These are phyloP conservation scores for Rhodophaea formosa DNA, from an alignment of 2,888 invertebrate species.

Conservation along the genomic window DNA sequence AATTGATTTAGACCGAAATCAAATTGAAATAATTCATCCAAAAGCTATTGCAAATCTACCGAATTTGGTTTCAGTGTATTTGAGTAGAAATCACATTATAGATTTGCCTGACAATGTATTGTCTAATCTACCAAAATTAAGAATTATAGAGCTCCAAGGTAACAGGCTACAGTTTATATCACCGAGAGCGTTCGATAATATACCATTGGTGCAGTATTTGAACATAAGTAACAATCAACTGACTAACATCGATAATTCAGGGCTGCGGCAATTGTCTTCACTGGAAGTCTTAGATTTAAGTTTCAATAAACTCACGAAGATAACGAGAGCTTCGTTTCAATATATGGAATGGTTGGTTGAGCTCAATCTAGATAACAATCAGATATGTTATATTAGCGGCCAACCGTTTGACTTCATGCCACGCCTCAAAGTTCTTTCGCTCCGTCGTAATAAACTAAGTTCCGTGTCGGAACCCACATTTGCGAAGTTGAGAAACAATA, in stretches of 20 bases:
- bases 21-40: slow-evolving; percentile 87
- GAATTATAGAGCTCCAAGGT: slow-evolving; percentile 89
- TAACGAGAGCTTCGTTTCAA: slow-evolving; percentile 85
- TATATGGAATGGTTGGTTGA: slow-evolving; percentile 93
- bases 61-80: slow-evolving; percentile 84
- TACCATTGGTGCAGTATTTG: slow-evolving; percentile 89
- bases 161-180: slow-evolving; percentile 88
- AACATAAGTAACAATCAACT: slow-evolving; percentile 92
- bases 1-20: slow-evolving; percentile 90
- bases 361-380: slow-evolving; percentile 91
- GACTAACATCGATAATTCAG: slow-evolving; percentile 86
- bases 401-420: slow-evolving; percentile 92
- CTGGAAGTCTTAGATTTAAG: slow-evolving; percentile 93
- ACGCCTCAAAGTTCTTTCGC: slow-evolving; percentile 88
- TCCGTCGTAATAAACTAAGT: slow-evolving; percentile 88
- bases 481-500: slow-evolving; percentile 88
- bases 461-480: slow-evolving; percentile 88
- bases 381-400: slow-evolving; percentile 89
- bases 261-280: slow-evolving; percentile 86
- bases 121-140: slow-evolving; percentile 87
- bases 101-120: slow-evolving; percentile 89
- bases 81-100: slow-evolving; percentile 87
- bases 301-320: slow-evolving; percentile 86
- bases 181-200: slow-evolving; percentile 87
- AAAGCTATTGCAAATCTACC: slow-evolving; percentile 87